Percentiles rank a stretch among this genome's conserved stretches.
phyloP scores from a whole-genome alignment of 2,797 vertebrate species.

The Steatocranus sp. region DNA sequence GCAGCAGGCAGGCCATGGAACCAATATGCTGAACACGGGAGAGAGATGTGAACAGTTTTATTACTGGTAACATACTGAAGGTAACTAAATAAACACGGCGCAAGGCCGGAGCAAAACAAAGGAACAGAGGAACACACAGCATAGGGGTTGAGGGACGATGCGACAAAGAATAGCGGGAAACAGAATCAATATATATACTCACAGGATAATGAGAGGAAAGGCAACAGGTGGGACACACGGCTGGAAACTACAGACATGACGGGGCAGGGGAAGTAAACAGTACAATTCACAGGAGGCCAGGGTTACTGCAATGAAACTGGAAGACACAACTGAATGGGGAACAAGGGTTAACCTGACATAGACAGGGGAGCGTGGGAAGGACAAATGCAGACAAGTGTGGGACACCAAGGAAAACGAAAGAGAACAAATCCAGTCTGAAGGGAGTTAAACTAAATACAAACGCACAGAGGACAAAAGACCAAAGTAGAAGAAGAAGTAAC shows the following conservation, averaged over 20 bases:
- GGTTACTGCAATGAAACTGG: background rate
- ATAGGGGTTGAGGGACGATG: background rate
- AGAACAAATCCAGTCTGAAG: fast-evolving
- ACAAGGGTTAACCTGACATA: background rate
- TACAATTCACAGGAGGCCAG: background rate
- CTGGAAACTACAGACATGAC: background rate
- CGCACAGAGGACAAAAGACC: background rate
- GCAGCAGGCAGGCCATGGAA: background rate
- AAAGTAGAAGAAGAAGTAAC: background rate
- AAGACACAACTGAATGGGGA: background rate
- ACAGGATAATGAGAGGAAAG: background rate
- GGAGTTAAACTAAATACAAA: background rate
- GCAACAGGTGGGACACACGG: background rate
- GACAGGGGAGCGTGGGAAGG: background rate
- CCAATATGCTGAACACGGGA: background rate
- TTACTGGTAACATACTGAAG: background rate
- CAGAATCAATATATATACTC: background rate
- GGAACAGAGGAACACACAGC: background rate
- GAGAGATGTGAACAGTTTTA: background rate
- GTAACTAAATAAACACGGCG: background rate
- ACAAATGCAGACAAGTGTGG: background rate
- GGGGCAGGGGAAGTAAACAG: background rate
- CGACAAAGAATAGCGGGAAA: background rate
- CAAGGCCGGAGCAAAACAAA: background rate
- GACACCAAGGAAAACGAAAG: background rate